phyloP scores from a whole-genome alignment of 2,797 vertebrate species.

The Falco rusticolus region DNA sequence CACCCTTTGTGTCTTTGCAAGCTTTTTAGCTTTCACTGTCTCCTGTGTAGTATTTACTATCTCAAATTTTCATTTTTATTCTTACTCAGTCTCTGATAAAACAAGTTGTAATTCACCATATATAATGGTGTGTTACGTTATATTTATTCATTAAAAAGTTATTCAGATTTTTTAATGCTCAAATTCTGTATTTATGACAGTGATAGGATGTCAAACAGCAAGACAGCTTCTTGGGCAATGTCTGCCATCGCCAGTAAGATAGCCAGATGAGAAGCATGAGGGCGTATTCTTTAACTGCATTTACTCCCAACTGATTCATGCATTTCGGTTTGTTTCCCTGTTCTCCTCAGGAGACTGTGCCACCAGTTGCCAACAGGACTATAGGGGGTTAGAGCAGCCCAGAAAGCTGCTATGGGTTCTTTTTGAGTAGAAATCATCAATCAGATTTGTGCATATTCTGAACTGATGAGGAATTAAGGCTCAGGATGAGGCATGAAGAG shows the following conservation, averaged over 20 bases:
- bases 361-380: background rate
- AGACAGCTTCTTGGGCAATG: background rate
- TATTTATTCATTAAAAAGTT: background rate
- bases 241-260: rapidly evolving
- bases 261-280: background rate
- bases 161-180: background rate
- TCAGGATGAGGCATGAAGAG: background rate
- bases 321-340: background rate
- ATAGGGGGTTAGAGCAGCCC: background rate
- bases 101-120: background rate
- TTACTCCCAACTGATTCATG: background rate
- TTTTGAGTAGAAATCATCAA: background rate
- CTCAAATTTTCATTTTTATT: background rate
- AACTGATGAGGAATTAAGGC: background rate
- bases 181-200: background rate
- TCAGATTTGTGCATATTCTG: background rate
- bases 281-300: background rate
- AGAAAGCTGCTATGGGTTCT: background rate
- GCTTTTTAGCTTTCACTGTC: background rate
- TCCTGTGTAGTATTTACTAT: background rate
- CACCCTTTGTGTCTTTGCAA: background rate
- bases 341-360: background rate
- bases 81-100: background rate
- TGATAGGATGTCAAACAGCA: background rate
- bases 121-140: background rate